Conservation (phyloP, 2,888 invertebrate species). For the Erebia epiphron region DNA sequence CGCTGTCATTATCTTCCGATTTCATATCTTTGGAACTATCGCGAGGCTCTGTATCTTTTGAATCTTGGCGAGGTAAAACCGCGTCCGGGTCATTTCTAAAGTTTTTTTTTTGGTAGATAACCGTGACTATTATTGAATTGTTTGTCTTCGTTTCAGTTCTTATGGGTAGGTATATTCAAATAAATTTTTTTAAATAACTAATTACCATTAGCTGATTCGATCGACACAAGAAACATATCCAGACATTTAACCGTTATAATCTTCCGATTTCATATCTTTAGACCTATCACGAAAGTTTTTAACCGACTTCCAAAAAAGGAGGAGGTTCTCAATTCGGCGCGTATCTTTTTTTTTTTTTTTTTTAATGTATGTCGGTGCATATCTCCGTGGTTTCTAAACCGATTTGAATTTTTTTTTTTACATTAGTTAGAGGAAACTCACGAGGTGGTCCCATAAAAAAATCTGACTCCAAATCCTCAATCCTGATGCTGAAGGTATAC, state of each 20-base stretch:
- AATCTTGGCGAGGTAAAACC: conserved; percentile 29
- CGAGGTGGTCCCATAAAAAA: too few species aligned
- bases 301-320: too few species aligned
- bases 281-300: conserved; percentile 3
- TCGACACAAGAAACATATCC: conserved; percentile 50
- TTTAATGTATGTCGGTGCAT: too few species aligned
- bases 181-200: neutral
- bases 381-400: too few species aligned
- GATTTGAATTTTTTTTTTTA: too few species aligned
- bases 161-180: neutral
- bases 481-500: too few species aligned
- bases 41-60: conserved; percentile 26
- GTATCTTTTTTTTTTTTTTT: too few species aligned
- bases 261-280: conserved; percentile 15
- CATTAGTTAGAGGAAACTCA: too few species aligned
- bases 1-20: conserved; percentile 28
- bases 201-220: conserved; percentile 53
- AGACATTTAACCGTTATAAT: conserved; percentile 31
- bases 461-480: too few species aligned
- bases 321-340: too few species aligned
- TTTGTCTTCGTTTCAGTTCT: neutral
- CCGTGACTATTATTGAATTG: conserved; percentile 2
- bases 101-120: neutral
- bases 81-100: conserved; percentile 17
- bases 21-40: conserved; percentile 15